Base-by-base conservation (phyloP, 2,797 vertebrate species). In the Brachymystax lenok region DNA sequence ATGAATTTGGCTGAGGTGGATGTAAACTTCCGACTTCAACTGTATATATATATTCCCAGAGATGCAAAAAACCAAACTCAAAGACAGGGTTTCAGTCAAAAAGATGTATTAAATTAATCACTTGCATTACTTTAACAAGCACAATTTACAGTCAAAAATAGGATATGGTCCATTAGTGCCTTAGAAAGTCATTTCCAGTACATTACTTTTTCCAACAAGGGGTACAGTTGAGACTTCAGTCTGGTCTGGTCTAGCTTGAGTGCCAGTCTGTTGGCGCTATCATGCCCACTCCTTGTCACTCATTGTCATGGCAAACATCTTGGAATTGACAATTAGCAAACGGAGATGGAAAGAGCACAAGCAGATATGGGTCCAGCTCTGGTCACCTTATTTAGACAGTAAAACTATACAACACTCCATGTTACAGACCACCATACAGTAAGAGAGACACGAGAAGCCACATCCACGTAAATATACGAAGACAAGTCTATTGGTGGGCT, bases 31-130 rank as follows among this genome's bases (percentile, higher is more conserved):
- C 24, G 24, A 24, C 24, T 24, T 24, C 24, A 24, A 24, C 24
- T 24, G 24, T 24, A 24, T 24, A 24, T 7, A 17, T 2, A 24
- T 61, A 61, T 63, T 13, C 21, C 21, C 24, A 8, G 59, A 24
- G n/a, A 46, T 46, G 40, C 16, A 59, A 46, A 12, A 71, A 70
- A 91, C 73, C 52, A 88, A 81, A 63, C 81, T 0, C 81, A 59
- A 87, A 75, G 56, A 63, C 59, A 78, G 72, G 84, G 61, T 92
- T 93, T 92, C 84, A 89, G 85, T 93, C 91, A 92, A 82, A 82
- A 89, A 93, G 80, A 77, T 95, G 91, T 95, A 94, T 95, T 95
- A 94, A 95, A 94, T 95, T 95, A 94, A 92, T 92, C 90, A 94
- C 90, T 93, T 94, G 91, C 84, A 94, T 93, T 91, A 94, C 92